phyloP scores from a whole-genome alignment of 2,797 vertebrate species.

The Dromococcyx pavoninus region DNA sequence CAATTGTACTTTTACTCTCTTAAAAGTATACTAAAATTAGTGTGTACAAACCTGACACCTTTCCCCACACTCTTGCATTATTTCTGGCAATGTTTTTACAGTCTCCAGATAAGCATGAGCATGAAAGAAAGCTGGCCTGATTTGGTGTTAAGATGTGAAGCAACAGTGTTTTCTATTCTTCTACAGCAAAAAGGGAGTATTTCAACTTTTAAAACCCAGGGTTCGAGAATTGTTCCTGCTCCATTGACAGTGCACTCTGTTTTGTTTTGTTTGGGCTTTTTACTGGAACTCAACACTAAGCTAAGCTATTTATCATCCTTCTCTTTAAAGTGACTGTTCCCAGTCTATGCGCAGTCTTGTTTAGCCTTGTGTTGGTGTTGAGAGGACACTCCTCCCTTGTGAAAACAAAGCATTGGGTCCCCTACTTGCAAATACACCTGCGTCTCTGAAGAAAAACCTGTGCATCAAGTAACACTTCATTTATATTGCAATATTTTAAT shows the following conservation, averaged over 20 bases:
- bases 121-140: neutral
- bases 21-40: constrained; percentile 23
- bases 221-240: neutral
- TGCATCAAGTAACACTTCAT: constrained; percentile 54
- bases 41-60: neutral
- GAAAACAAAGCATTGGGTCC: neutral
- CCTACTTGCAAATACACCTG: neutral
- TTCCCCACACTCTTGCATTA: neutral
- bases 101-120: neutral
- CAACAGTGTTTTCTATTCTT: neutral
- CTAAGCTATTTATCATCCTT: constrained; percentile 52
- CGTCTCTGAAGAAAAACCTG: constrained; percentile 32
- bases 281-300: constrained; percentile 12
- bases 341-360: neutral
- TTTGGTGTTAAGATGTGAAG: neutral
- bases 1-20: neutral
- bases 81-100: constrained; percentile 2
- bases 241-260: neutral
- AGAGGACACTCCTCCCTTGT: neutral
- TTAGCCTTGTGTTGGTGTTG: neutral
- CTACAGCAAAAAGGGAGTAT: neutral
- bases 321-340: constrained; percentile 19
- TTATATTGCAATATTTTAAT: constrained; percentile 62
- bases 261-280: constrained; percentile 19
- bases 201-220: neutral